These are phyloP conservation scores for Zalophus californianus DNA, from an alignment of 2,797 vertebrate genomes.

Conservation along the genomic window DNA sequence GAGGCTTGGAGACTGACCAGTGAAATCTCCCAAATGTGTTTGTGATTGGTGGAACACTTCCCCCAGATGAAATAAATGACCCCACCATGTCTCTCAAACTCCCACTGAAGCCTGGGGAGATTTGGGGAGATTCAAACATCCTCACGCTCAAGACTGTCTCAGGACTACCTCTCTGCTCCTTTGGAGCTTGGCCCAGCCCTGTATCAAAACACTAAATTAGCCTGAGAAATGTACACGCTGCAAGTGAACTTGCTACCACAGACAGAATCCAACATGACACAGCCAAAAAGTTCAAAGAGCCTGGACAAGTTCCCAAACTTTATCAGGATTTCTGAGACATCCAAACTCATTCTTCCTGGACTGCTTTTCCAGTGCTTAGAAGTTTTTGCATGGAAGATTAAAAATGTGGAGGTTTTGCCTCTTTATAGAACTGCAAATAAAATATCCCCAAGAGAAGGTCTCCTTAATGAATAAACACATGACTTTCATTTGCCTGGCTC, in stretches of 20 bases:
- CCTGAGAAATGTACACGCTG: not conserved
- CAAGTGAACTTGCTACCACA: not conserved
- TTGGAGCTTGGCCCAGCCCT: not conserved
- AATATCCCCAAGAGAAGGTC: conserved; percentile 74
- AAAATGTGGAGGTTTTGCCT: conserved; percentile 71
- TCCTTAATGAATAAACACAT: conserved; percentile 80
- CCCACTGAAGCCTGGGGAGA: not conserved
- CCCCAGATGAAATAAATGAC: not conserved
- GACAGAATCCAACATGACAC: not conserved
- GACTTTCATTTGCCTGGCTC: conserved; percentile 79
- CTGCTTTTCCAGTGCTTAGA: conserved; percentile 64
- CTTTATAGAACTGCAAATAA: conserved; percentile 76
- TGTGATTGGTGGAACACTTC: not conserved
- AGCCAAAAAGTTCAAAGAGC: conserved; percentile 55
- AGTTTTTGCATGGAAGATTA: conserved; percentile 69
- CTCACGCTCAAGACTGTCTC: not conserved
- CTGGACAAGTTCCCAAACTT: conserved; percentile 56
- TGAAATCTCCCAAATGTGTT: not conserved
- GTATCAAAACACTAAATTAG: not conserved
- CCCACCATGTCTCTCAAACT: not conserved
- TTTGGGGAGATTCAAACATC: not conserved
- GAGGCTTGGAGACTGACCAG: not conserved
- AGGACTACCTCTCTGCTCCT: conserved; percentile 28
- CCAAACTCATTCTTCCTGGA: conserved; percentile 56
- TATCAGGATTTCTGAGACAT: conserved; percentile 62